Evolutionary conservation across 2,113 vertebrate genomes (phyloP), one percentile per base, ranked within the genome.

Genomic region (Hemicordylus capensis): DNA sequence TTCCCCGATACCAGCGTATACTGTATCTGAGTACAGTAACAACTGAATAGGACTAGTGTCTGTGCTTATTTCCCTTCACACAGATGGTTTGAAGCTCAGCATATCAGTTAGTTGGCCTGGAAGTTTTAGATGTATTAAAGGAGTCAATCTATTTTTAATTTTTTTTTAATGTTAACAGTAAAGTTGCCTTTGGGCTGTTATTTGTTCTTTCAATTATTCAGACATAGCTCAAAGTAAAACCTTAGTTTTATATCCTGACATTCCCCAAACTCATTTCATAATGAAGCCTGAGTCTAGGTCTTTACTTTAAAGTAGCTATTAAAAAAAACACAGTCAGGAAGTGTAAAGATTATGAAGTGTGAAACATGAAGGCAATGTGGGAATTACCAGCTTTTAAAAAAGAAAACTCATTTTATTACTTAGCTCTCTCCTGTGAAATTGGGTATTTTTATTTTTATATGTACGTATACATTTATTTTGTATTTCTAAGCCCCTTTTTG

Each of bases 271-370:
- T 61, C n/a, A 80, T 72, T 70, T 72, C 44, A 20, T 63, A 72
- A 61, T 80, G 67, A 80, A 80, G 58, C n/a, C 72, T 6, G 20
- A 87, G 39, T 79, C 7, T 54, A 48, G 84, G 81, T 8, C 2
- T 73, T 81, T 86, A 42, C 8, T 81, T 51, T 69, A 85, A 74
- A 26, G 73, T 54, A 74, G 15, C 46, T 66, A 48, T 46, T 54
- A 0, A 84, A 84, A 81, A 69, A 9, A 74, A 34, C 85, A 84
- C 31, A 5, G 44, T 5, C 26, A 8, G 24, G 58, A 56, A 1
- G 15, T 28, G 69, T 84, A 76, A 91, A 88, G 84, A 84, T 22
- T 4, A 85, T 54, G 22, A 31, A 48, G 39, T 39, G 19, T 24
- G 39, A 91, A 84, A 4, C 86, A 58, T 14, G 83, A 84, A 2